Base-by-base conservation (phyloP, 2,888 invertebrate species). In the Eupithecia centaureata region DNA sequence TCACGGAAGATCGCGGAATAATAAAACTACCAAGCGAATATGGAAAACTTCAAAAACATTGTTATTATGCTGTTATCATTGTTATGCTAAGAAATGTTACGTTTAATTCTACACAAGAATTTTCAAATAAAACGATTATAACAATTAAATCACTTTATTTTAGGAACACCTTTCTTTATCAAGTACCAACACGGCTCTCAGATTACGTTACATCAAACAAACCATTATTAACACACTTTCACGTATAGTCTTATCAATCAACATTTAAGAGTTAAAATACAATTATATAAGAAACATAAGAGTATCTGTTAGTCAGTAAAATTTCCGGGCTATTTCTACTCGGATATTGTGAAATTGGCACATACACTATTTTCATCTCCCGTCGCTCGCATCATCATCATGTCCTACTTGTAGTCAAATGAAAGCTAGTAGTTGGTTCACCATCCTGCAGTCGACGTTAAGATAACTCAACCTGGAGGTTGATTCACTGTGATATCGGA, bases 141-240 rank as follows among this genome's bases (percentile, higher is more conserved):
- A 22, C 18, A 47, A 47, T 47, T 47, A 47, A 22, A 22, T 22
- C 22, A 22, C 22, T 47, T 47, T 47, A 47, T 47, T 47, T 47
- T 47, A 47, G 47, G 47, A 47, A 47, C 47, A 47, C 47, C 47
- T 47, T 18, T 47, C 47, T 42, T 42, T 8, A 47, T 47, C 47
- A 7, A 38, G 7, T 38, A 38, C 7, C 13, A 15, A 32, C 15
- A 38, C 15, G 38, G 42, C 10, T 32, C 35, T 42, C 42, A 10
- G 7, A 32, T 10, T 32, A 32, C 32, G 8, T 8, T 8, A 8
- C 8, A 42, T 8, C 18, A 47, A 22, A 22, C 22, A 18, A 4
- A 42, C 18, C 1, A 42, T 42, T 47, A 22, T 4, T 22, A 47
- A 47, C 10, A 47, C 3, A 47, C 18, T 22, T 47, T 47, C 47